Evolutionary conservation across 2,113 vertebrate species (phyloP).

Genomic region (Hippocampus abdominalis): DNA sequence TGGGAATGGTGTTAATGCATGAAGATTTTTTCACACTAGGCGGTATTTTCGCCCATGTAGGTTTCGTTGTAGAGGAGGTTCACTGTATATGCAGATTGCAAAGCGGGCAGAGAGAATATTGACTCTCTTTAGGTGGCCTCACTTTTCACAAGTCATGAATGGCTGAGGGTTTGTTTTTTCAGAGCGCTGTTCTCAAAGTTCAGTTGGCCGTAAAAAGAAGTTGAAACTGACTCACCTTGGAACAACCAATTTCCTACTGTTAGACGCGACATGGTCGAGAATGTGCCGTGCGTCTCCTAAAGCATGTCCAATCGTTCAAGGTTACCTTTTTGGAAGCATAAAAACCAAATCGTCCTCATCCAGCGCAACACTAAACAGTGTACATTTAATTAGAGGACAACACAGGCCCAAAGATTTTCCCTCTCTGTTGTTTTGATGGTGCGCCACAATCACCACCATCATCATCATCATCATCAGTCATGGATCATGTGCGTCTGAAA

Average conservation of each 20-base stretch:
- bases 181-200: conserved; percentile 33
- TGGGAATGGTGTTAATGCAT: no score
- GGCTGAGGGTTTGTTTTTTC: conserved; percentile 53
- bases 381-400: conserved; percentile 66
- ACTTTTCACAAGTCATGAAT: conserved; percentile 50
- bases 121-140: conserved; percentile 68
- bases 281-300: conserved; percentile 52
- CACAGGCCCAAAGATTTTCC: conserved; percentile 43
- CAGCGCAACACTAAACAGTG: conserved; percentile 56
- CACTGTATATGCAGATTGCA: conserved; percentile 54
- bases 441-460: conserved; percentile 8
- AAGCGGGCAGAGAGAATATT: conserved; percentile 63
- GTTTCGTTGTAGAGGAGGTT: no score
- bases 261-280: conserved; percentile 26
- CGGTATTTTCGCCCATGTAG: no score
- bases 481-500: conserved; percentile 68
- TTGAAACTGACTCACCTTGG: conserved; percentile 53
- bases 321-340: conserved; percentile 57
- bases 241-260: conserved; percentile 33
- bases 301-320: conserved; percentile 64
- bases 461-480: conserved; percentile 71
- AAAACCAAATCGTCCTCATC: conserved; percentile 57
- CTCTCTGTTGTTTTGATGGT: conserved; percentile 59
- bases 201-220: conserved; percentile 25
- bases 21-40: no score